These are phyloP conservation scores for Ptychobarbus kaznakovi DNA, from an alignment of 2,797 vertebrate species.

Conservation along the genomic window DNA sequence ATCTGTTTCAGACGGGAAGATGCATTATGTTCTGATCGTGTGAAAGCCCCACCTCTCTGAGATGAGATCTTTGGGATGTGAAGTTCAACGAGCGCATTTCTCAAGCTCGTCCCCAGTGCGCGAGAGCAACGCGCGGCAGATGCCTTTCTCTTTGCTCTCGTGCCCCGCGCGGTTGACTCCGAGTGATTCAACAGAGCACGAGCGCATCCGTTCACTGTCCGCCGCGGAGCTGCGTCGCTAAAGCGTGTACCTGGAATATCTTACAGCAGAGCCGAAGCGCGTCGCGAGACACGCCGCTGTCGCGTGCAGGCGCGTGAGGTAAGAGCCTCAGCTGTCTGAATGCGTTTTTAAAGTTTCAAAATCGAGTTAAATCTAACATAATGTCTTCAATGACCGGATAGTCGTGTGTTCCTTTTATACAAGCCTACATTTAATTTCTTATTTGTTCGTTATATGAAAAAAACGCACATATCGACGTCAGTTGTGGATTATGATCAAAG, in stretches of 20 bases:
- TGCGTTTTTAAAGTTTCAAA: not conserved
- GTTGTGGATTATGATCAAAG: not conserved
- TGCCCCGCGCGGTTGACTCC: slow-evolving; percentile 38
- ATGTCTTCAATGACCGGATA: not conserved
- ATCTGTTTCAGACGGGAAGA: slow-evolving; percentile 17
- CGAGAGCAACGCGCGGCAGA: slow-evolving; percentile 34
- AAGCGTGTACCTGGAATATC: slow-evolving; percentile 34
- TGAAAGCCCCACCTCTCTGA: slow-evolving; percentile 48
- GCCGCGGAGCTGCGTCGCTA: not conserved
- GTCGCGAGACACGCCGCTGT: slow-evolving; percentile 1
- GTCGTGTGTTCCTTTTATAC: not conserved
- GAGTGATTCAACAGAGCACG: slow-evolving; percentile 62
- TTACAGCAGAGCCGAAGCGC: slow-evolving; percentile 24
- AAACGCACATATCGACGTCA: not conserved
- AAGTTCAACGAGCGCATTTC: slow-evolving; percentile 54
- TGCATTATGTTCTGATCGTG: slow-evolving; percentile 46
- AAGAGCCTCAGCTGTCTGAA: not conserved
- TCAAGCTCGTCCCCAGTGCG: slow-evolving; percentile 48
- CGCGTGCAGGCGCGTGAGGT: not conserved
- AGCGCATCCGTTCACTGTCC: slow-evolving; percentile 21
- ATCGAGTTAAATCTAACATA: not conserved
- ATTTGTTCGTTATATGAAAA: not conserved
- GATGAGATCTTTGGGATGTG: slow-evolving; percentile 45
- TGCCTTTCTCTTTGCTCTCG: slow-evolving; percentile 8
- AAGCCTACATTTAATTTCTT: not conserved